Evolutionary conservation across 1,140 invertebrate genomes (phyloP).

Genomic region (Drepana arcuata): DNA sequence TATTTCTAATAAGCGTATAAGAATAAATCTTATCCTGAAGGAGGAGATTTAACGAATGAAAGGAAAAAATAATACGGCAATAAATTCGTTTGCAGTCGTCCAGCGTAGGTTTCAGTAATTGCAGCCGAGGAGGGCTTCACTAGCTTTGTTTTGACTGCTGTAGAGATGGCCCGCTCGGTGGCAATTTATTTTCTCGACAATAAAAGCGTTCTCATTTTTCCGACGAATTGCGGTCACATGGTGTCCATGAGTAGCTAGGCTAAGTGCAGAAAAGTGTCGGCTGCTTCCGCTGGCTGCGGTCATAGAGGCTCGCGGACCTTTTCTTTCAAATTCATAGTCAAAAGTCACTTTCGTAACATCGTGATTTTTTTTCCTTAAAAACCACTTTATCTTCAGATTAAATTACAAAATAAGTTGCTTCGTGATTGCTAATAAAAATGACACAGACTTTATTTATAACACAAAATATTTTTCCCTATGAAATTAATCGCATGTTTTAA

Average conservation of each 20-base stretch:
- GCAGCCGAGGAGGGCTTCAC: slow-evolving; percentile 25
- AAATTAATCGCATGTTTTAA: no score
- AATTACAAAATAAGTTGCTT: no score
- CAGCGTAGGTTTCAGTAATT: slow-evolving; percentile 38
- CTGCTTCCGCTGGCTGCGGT: slow-evolving; percentile 17
- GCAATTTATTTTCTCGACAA: slow-evolving; percentile 45
- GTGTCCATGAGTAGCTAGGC: slow-evolving; percentile 11
- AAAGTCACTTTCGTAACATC: no score
- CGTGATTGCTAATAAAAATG: no score
- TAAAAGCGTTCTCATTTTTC: slow-evolving; percentile 37
- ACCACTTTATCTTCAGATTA: no score
- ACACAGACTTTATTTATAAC: no score
- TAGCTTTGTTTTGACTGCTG: slow-evolving; percentile 33
- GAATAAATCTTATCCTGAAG: slow-evolving; percentile 6
- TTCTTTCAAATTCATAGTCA: no score
- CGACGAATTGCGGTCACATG: slow-evolving; percentile 36
- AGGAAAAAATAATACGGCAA: slow-evolving; percentile 21
- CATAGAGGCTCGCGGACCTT: slow-evolving; percentile 31
- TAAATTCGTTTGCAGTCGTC: slow-evolving; percentile 27
- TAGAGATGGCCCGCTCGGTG: slow-evolving; percentile 17
- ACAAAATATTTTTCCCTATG: no score
- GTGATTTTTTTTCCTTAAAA: no score
- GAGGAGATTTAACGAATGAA: slow-evolving; percentile 14
- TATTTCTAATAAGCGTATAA: no score
- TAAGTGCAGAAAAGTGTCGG: slow-evolving; percentile 45